Base-by-base conservation (phyloP, 2,888 invertebrate genomes). In the Amblyjoppa fuscipennis region DNA sequence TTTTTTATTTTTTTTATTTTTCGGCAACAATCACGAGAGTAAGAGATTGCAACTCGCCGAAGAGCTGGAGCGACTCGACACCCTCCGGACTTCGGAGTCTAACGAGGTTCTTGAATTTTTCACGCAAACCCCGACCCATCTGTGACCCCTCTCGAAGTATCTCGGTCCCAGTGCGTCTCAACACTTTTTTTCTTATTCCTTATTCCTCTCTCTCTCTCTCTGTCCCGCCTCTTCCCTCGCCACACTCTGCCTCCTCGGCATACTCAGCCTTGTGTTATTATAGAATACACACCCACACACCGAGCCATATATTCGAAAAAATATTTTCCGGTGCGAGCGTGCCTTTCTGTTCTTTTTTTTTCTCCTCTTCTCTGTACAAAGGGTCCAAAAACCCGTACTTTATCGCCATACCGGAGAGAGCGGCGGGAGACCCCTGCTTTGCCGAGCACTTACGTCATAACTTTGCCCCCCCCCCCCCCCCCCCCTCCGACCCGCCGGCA, bases 361-460 rank as follows among this genome's bases (percentile, higher is more conserved):
- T 20, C 20, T 20, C 20, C 64, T 66, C 45, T 77, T 68, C 53
- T 73, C 64, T 41, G 34, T 77, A 81, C 56, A 75, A 81, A 83
- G 81, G 80, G 59, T 78, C 81, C 68, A 71, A 78, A 84, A 81
- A 74, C 76, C 81, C 78, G 69, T 75, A 81, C 76, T 87, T 87
- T 88, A 86, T 86, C 83, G 86, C 41, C 86, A 53, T 81, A 74
- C 80, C 73, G 34, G 45, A 53, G 41, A 69, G 70, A 71, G 74
- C 74, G 53, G 69, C 74, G 70, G 71, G 45, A 41, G 78, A 83
- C 81, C 81, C 81, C 81, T 75, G 53, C 81, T 87, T 85, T 83
- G 81, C 84, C 85, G 84, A 87, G 88, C 87, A 87, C 88, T 88
- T 85, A 88, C 81, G 83, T 84, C 88, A 86, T 88, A 88, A 88